Evolutionary conservation across 2,113 vertebrate species (phyloP), one percentile per base, ranked within the genome.

Genomic region (Pandion haliaetus): DNA sequence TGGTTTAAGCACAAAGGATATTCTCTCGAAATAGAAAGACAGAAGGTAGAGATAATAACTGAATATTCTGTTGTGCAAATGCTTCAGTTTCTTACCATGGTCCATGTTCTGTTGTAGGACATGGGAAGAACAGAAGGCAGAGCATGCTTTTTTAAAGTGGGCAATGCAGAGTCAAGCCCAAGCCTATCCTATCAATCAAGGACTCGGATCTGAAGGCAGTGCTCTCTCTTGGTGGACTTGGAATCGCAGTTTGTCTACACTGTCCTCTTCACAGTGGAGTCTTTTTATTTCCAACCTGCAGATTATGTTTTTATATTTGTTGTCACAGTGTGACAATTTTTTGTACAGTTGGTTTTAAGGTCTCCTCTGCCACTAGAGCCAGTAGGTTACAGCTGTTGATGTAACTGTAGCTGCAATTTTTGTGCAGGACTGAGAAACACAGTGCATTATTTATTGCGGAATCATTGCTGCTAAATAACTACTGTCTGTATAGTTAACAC

Each of bases 401-500:
- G 98, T 98, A 98, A 98, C 98, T 98, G 97, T 98, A 98, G 98
- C 98, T 99, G 98, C 98, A 98, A 95, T 98, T 98, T 98, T 98
- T 98, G 98, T 98, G 98, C 98, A 98, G 98, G 97, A 98, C 98
- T 98, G 98, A 98, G 98, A 98, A 98, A 98, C 98, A 98, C 98
- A 98, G 98, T 98, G 98, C 99, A 99, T 99, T 99, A 99, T 99
- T 99, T 99, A 99, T 99, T 99, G 98, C 97, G 97, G 98, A 98
- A 98, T 99, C 98, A 98, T 98, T 99, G 99, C 99, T 99, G 99
- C 99, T 99, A 99, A 99, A 99, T 98, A 99, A 99, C 99, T 99
- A 99, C 99, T 99, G 99, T 99, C 98, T 99, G 98, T 98, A 98
- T 99, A 99, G 99, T 98, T 99, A 99, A 99, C 99, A 98, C 97